Evolutionary conservation across 2,888 invertebrate species (phyloP), one percentile per base, ranked within the genome.

Genomic region (Meliscaeva auricollis): DNA sequence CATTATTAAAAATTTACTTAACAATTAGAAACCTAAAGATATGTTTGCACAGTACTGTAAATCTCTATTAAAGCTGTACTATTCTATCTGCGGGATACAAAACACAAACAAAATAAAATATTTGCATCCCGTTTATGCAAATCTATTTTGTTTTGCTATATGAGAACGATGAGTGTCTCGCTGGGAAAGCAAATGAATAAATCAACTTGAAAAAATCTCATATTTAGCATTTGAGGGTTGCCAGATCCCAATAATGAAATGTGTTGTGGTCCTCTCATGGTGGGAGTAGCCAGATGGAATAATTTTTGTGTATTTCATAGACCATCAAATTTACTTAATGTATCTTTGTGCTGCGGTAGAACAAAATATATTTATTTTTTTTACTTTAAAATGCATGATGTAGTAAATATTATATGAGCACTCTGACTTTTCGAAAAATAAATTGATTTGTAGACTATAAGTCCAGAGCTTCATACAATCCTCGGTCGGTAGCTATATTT

Each of bases 121-220:
- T 84, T 80, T 81, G 76, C 73, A 81, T 85, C 85, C 81, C 81
- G 81, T 81, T 85, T 85, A 85, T 85, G 85, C 62, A 85, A 85
- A 85, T 83, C 64, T 60, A 13, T 46, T 0, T 64, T 0, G 30
- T 68, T 72, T 62, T 69, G 56, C 62, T n/a, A 83, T 41, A 74
- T 44, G n/a, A 56, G 26, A 44, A 60, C 41, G 38, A 56, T 6
- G 13, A 58, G 58, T 69, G 44, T 48, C 78, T 75, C 75, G 52
- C 70, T 80, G 72, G 22, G 70, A 80, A 84, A 70, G 32, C 70
- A 56, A 70, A 75, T 60, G 50, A 80, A 80, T 75, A 69, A 50
- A 74, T 46, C 44, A 20, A n/a, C 38, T 46, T 9, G 30, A 26
- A 11, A 17, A 60, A 76, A 62, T 44, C 9, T 38, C 58, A 80